Evolutionary conservation across 2,113 vertebrate species (phyloP).

Genomic region (Odocoileus virginianus): DNA sequence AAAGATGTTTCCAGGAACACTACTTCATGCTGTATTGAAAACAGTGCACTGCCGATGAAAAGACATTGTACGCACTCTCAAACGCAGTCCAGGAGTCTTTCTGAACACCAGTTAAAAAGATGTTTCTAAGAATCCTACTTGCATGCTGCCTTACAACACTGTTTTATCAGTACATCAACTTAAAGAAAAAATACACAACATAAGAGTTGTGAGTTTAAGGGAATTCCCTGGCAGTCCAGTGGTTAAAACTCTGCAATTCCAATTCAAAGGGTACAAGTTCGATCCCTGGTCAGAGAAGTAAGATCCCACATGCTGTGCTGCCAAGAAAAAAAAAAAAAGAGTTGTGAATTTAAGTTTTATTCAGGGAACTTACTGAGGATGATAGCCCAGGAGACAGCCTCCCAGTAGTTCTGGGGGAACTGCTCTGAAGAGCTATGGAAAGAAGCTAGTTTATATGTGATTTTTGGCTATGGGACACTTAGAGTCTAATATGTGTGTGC

Average conservation of each 20-base stretch:
- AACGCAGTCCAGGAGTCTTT: background rate
- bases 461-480: background rate
- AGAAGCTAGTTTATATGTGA: background rate
- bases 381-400: background rate
- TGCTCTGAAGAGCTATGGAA: background rate
- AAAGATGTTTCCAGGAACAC: background rate
- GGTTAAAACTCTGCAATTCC: background rate
- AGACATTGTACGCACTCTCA: background rate
- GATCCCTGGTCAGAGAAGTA: background rate
- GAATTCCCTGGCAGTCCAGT: background rate
- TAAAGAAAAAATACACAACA: background rate
- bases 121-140: background rate
- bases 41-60: background rate
- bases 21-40: background rate
- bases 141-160: background rate
- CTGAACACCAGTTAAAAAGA: background rate
- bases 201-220: background rate
- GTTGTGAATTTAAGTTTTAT: background rate
- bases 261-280: rapidly evolving
- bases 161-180: background rate
- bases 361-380: background rate
- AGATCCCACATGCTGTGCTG: background rate
- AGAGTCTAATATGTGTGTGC: background rate
- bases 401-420: background rate
- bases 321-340: background rate